Percentiles rank a stretch among this genome's conserved stretches.
Evolutionary conservation across 2,888 invertebrate species (phyloP).

Genomic region (Drosophila suboccidentalis): DNA sequence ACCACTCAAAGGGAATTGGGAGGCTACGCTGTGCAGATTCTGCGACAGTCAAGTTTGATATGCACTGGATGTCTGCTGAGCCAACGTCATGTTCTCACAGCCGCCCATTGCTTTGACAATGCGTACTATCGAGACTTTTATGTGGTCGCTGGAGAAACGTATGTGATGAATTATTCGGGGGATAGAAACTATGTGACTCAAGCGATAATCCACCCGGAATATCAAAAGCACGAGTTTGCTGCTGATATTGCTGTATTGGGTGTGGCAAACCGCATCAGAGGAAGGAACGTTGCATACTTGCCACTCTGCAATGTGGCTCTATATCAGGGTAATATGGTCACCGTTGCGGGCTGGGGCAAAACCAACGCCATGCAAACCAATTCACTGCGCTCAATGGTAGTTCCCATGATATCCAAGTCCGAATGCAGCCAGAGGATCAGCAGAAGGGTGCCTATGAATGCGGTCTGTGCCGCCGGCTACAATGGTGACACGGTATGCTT

Average conservation of each 20-base stretch:
- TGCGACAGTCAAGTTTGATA: background rate
- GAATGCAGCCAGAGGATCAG: conserved; percentile 27
- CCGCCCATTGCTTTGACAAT: conserved; percentile 54
- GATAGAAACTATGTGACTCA: conserved; percentile 22
- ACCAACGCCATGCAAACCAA: background rate
- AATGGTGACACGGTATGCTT: conserved; percentile 37
- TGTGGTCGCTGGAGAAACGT: conserved; percentile 27
- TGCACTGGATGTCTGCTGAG: conserved; percentile 47
- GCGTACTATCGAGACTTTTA: background rate
- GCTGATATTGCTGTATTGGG: conserved; percentile 53
- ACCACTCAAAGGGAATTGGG: conserved; percentile 15
- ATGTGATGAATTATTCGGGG: too few species aligned
- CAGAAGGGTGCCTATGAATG: conserved; percentile 35
- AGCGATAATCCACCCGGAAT: conserved; percentile 34
- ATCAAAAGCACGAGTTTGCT: conserved; percentile 13
- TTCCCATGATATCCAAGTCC: conserved; percentile 14
- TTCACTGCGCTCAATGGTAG: conserved; percentile 16
- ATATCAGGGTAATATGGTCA: background rate
- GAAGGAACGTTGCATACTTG: conserved; percentile 22
- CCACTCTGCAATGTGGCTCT: conserved; percentile 27
- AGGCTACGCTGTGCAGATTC: conserved; percentile 40
- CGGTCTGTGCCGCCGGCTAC: conserved; percentile 43
- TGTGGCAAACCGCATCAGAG: background rate
- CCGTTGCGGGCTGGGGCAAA: conserved; percentile 48
- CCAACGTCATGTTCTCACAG: conserved; percentile 26